These are phyloP conservation scores for Athene noctua DNA, from an alignment of 2,113 vertebrate genomes.

Conservation along the genomic window DNA sequence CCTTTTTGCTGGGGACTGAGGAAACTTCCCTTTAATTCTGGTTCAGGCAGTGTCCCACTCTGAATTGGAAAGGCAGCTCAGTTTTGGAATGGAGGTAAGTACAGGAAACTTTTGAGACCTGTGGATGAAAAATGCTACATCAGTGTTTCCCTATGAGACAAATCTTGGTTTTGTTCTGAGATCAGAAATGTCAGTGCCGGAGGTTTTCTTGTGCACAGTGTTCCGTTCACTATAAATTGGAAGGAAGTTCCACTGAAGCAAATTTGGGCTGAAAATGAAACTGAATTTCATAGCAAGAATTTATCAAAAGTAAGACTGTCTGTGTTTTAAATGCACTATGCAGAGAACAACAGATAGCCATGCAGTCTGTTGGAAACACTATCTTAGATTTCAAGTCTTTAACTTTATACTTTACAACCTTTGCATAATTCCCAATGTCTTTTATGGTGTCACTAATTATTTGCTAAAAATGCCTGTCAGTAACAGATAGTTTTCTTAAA, in stretches of 20 bases:
- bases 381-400: neutral
- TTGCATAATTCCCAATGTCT: neutral
- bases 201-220: neutral
- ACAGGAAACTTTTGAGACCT: neutral
- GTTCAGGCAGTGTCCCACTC: fast-evolving
- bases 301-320: neutral
- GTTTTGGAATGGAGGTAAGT: neutral
- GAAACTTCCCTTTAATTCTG: neutral
- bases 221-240: neutral
- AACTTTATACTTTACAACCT: neutral
- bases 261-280: neutral
- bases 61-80: neutral
- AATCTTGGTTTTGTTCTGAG: neutral
- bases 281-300: neutral
- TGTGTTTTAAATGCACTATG: neutral
- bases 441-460: neutral
- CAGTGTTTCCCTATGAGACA: neutral
- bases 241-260: neutral
- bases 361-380: neutral
- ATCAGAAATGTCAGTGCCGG: neutral
- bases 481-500: constrained; percentile 5
- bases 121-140: neutral
- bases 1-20: neutral
- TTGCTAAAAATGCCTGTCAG: neutral
- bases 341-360: neutral